Evolutionary conservation across 2,797 vertebrate species (phyloP), one percentile per base, ranked within the genome.

Genomic region (Pitangus sulphuratus): DNA sequence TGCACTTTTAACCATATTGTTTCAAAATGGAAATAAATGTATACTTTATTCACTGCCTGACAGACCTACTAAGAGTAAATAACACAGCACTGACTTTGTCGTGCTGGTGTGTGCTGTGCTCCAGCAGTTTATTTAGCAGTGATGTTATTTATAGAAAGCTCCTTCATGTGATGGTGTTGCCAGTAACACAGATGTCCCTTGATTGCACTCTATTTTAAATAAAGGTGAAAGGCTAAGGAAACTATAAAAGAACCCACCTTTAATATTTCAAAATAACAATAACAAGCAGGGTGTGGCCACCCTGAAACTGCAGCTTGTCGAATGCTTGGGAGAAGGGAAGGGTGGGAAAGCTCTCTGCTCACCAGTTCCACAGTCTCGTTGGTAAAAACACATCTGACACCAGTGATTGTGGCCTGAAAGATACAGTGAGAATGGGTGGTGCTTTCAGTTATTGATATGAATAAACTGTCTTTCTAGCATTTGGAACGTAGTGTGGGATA

Each of bases 281-380:
- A 97, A 97, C 94, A 95, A 96, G 69, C 81, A 93, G 96, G 97
- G 97, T 94, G 96, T 91, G 96, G 93, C 94, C 78, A 31, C 69
- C 56, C 60, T 70, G 81, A 70, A 91, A 71, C 75, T 20, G 45
- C 54, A 44, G 80, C 81, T 94, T 79, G 85, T 94, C 84, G 2
- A 95, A 94, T 90, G 87, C 91, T 81, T 87, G 83, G 91, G 94
- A 97, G 95, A 95, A 84, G 96, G 97, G 95, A 97, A 95, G 95
- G 94, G 97, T 95, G 96, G 97, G 97, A 98, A 97, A 91, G 78
- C 71, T 90, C 51, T 45, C 83, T 89, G 91, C 95, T 97, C 64
- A 90, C 64, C 84, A 94, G 84, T 96, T 96, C 92, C 96, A 97
- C 95, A 78, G 84, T 84, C 84, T 47, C 2, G 31, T 96, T 91